Conservation (phyloP, 2,113 vertebrate genomes). For the Rallus limicola region DNA sequence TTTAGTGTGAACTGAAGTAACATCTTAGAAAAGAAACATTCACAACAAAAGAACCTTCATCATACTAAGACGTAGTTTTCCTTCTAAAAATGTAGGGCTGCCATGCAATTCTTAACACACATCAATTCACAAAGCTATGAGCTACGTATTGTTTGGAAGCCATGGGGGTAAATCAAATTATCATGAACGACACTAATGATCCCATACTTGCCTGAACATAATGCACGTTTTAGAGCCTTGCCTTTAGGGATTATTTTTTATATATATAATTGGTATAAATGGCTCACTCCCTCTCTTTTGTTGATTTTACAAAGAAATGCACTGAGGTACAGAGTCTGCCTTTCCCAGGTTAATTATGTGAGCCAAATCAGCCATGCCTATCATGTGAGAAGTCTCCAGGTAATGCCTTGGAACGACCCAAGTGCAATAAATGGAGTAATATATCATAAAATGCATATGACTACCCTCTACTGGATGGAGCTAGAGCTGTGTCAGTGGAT, state of each 20-base stretch:
- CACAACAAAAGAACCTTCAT: background rate
- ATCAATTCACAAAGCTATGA: background rate
- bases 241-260: slow-evolving; percentile 14
- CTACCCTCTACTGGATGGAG: slow-evolving; percentile 14
- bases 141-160: slow-evolving; percentile 48
- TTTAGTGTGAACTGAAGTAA: slow-evolving; percentile 55
- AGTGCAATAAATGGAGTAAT: background rate
- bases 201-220: slow-evolving; percentile 40
- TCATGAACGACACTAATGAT: slow-evolving; percentile 48
- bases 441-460: background rate
- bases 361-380: background rate
- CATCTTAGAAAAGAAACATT: slow-evolving; percentile 23
- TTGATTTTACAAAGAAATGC: slow-evolving; percentile 45
- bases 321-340: slow-evolving; percentile 42
- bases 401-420: background rate
- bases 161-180: slow-evolving; percentile 53
- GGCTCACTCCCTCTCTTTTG: slow-evolving; percentile 10
- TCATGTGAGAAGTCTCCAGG: background rate
- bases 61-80: background rate
- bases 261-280: slow-evolving; percentile 30
- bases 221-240: background rate
- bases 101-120: background rate
- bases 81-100: slow-evolving; percentile 5
- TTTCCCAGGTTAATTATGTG: slow-evolving; percentile 29
- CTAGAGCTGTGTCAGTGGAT: background rate